Base-by-base conservation (phyloP, 2,888 invertebrate species). In the Xanthia icteritia region DNA sequence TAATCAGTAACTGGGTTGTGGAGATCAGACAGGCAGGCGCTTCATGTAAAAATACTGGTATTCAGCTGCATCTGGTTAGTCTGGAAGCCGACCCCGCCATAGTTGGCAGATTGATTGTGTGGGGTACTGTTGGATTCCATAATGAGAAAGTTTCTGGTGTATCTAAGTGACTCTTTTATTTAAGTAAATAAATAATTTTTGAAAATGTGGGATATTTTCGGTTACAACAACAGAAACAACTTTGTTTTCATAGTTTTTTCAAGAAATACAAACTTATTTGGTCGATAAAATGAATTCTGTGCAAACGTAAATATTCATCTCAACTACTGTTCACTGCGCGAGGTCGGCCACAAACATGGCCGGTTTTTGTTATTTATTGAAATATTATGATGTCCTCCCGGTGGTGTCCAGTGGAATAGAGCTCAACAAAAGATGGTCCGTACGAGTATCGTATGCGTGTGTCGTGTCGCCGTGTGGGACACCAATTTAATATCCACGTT, bases 401-500 rank as follows among this genome's bases (percentile, higher is more conserved):
- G n/a, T n/a, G n/a, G 15, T 27, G 64, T 15, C n/a, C 39, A 56
- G 9, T n/a, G 13, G 5, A 36, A 56, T 20, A 20, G 56, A 61
- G 27, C 23, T 17, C 36, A 58, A 54, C n/a, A 36, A 27, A 58
- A 39, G 39, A 15, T 20, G 31, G 1, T 20, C n/a, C 42, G n/a
- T n/a, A 9, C 45, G n/a, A 48, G 42, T 23, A n/a, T 31, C 17
- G 20, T n/a, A 23, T 42, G 54, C 39, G 68, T 20, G 42, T 42
- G 27, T 20, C 36, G 36, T 3, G 66, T 31, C 8, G 8, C 15
- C 31, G 64, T 15, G 66, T 66, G 65, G 23, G 9, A 39, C n/a
- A 20, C 42, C 51, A 45, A 65, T 54, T 17, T 76, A 76, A 66
- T 60, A 77, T 66, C 51, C 45, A 45, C 64, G 27, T 60, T 56